A percentile compares a stretch with the other conserved stretches of the same genome.
These are phyloP conservation scores for Toxotes chatareus DNA, from an alignment of 2,113 vertebrate species.

Conservation along the genomic window DNA sequence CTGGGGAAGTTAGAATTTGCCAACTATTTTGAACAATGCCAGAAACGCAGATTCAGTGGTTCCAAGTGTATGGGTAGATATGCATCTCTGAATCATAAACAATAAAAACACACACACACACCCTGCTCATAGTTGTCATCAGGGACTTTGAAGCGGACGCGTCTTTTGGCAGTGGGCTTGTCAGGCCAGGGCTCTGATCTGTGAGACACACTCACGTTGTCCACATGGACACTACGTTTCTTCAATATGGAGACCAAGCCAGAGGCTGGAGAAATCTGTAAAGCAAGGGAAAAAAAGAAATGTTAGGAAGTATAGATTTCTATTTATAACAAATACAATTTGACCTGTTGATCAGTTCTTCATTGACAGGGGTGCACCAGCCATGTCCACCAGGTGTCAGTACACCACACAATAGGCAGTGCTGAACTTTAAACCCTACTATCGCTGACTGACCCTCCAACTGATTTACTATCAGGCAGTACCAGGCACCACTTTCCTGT, in stretches of 20 bases:
- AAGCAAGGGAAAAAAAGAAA: not conserved
- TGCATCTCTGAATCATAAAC: not conserved
- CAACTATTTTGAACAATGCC: not conserved
- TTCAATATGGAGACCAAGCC: conserved; percentile 97
- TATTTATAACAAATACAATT: conserved; percentile 17
- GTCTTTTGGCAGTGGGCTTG: conserved; percentile 87
- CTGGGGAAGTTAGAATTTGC: not conserved
- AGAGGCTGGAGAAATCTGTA: conserved; percentile 87
- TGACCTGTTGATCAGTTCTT: not conserved
- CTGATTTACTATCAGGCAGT: not conserved
- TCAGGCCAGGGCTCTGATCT: conserved; percentile 73
- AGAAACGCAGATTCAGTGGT: not conserved
- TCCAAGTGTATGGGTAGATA: not conserved
- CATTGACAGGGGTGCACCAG: not conserved
- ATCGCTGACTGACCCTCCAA: not conserved
- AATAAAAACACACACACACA: conserved; percentile 37
- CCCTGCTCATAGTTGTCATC: conserved; percentile 92
- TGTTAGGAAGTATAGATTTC: conserved; percentile 7
- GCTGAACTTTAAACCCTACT: conserved; percentile 13
- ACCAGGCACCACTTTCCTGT: not conserved
- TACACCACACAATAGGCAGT: conserved; percentile 12
- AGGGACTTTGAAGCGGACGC: conserved; percentile 93
- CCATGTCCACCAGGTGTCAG: conserved; percentile 49
- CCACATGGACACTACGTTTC: conserved; percentile 81
- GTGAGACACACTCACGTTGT: conserved; percentile 71